These are phyloP conservation scores for Leptonema lineaticorne DNA, from an alignment of 1,140 invertebrate species.

Conservation along the genomic window DNA sequence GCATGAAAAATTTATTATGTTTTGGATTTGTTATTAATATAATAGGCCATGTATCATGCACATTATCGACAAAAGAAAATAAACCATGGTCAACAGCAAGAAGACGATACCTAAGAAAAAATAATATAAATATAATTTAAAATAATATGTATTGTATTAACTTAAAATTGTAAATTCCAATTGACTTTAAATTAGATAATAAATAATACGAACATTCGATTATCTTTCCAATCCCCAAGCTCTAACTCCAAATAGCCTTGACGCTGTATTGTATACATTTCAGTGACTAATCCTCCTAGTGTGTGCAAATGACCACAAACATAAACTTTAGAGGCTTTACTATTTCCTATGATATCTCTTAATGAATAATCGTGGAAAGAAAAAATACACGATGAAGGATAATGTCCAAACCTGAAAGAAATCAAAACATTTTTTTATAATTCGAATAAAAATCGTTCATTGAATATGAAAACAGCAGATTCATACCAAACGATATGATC, in stretches of 20 bases:
- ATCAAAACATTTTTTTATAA: background rate
- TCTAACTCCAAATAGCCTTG: constrained; percentile 87
- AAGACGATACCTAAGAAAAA: constrained; percentile 69
- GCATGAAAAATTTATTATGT: constrained; percentile 72
- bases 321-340: constrained; percentile 60
- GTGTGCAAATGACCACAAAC: constrained; percentile 93
- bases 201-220: constrained; percentile 68
- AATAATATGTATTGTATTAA: background rate
- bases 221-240: constrained; percentile 92
- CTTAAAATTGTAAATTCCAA: background rate
- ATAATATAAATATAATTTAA: constrained; percentile 9
- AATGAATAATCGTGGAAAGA: constrained; percentile 56
- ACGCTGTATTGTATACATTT: constrained; percentile 87
- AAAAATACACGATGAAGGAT: constrained; percentile 87
- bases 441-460: background rate
- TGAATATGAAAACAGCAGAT: background rate
- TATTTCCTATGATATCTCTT: constrained; percentile 59
- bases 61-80: constrained; percentile 84
- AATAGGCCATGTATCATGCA: constrained; percentile 77
- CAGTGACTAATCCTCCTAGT: constrained; percentile 71
- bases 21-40: constrained; percentile 89
- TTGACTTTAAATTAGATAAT: background rate
- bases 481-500: constrained; percentile 67
- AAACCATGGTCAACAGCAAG: constrained; percentile 85
- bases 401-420: constrained; percentile 78